Evolutionary conservation across 2,888 invertebrate genomes (phyloP), one percentile per base, ranked within the genome.

Genomic region (Prionchulus punctatus): DNA sequence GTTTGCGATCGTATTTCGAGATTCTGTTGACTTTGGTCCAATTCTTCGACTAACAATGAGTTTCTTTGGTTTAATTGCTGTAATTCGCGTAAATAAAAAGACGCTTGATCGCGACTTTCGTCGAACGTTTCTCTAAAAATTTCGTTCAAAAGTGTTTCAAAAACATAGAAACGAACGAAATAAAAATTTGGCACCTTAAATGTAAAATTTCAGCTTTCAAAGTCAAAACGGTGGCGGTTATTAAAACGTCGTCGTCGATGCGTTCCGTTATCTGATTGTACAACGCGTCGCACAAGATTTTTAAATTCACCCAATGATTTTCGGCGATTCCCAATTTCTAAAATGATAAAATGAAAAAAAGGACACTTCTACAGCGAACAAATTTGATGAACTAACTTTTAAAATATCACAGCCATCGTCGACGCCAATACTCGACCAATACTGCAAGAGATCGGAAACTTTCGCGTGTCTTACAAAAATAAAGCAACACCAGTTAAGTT

Each of bases 41-140:
- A 7, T 52, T 55, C 55, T 4, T 55, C 55, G 23, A 55, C 55
- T 25, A 55, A 31, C 3, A 55, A 3, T 3, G 28, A 7, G 30
- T 55, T 55, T 21, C 55, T 30, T n/a, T 49, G 30, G 4, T 55
- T 42, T 3, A 55, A 30, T 18, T 55, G 36, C 25, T 55, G 55
- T 31, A 55, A 27, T 52, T 55, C 55, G 3, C 21, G 12, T 2
- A 21, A 31, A 27, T 31, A 55, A 30, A 28, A 31, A 2, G 50
- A 23, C n/a, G 27, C 26, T 52, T 55, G 55, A 2, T 49, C 18
- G 12, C 43, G 55, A 53, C 50, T 25, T 30, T 55, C 43, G 4
- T 31, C 28, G 3, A 55, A 28, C 3, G 42, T 53, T 18, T 43
- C 45, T 4, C 54, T 54, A 26, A 42, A 43, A 53, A 7, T 7